Conservation (phyloP, 2,888 invertebrate genomes). For the Agriopis aurantiaria region DNA sequence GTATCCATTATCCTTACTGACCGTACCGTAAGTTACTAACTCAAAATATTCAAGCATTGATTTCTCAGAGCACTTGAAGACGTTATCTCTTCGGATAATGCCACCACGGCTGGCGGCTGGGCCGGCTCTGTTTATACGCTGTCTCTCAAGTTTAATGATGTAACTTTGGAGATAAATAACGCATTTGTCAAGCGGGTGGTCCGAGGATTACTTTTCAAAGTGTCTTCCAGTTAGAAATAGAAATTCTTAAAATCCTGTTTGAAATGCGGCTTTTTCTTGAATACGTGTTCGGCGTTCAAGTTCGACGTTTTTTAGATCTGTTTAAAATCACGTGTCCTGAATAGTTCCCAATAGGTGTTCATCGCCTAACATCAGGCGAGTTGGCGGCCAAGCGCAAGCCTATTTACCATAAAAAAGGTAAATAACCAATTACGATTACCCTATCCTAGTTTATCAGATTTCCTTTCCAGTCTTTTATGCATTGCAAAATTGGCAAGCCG, state of each 20-base stretch:
- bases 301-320: neutral
- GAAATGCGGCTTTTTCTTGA: neutral
- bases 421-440: too few relatives aligned
- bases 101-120: slow-evolving; percentile 42
- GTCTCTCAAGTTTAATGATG: slow-evolving; percentile 50
- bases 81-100: slow-evolving; percentile 48
- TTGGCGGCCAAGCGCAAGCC: too few relatives aligned
- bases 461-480: too few relatives aligned
- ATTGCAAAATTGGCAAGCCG: too few relatives aligned
- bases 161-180: slow-evolving; percentile 48
- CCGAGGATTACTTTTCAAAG: slow-evolving; percentile 25
- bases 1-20: slow-evolving; percentile 7
- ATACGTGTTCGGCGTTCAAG: neutral
- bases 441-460: too few relatives aligned
- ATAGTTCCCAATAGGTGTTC: too few relatives aligned
- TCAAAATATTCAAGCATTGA: slow-evolving; percentile 33
- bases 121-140: slow-evolving; percentile 53
- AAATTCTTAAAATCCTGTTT: slow-evolving; percentile 5
- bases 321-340: too few relatives aligned
- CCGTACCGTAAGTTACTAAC: neutral
- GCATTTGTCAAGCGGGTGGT: slow-evolving; percentile 48
- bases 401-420: too few relatives aligned
- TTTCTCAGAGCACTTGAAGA: slow-evolving; percentile 48
- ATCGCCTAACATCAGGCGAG: too few relatives aligned
- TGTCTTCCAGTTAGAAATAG: slow-evolving; percentile 6